Base-by-base conservation (phyloP, 1,140 invertebrate genomes). In the Drosophila novamexicana region DNA sequence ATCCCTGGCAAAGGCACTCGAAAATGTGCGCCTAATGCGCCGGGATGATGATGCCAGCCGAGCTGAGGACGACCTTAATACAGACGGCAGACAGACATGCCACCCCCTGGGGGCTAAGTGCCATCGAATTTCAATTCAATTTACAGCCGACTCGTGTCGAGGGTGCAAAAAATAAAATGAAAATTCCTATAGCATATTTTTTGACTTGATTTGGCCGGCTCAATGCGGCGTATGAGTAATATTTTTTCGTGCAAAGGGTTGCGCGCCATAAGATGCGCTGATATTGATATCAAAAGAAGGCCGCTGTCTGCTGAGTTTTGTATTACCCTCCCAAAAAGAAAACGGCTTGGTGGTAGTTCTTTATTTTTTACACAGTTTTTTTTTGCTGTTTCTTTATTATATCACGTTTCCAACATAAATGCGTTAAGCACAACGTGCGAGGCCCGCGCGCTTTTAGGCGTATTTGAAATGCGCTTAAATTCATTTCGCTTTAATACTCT, bases 81-180 rank as follows among this genome's bases (percentile, higher is more conserved):
- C 82, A 86, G 82, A 86, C 72, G 44, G 49, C 77, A 54, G 42
- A 22, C 71, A 77, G 47, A 69, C 70, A 70, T 69, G 39, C 22
- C 22, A 29, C 22, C 22, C 49, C 53, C 57, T 34, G 32, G 14
- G 53, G 68, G 73, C 74, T 84, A 89, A 89, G 84, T 89, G 84
- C 84, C 84, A 89, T 89, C 80, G 84, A 89, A 89, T 89, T 89
- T 89, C 84, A 89, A 89, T 89, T 89, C 84, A 89, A 89, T 89
- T 89, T 89, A 82, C 74, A 81, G 77, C 83, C 80, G 52, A 67
- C 65, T 81, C 74, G 75, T 71, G 71, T 70, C 64, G 71, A 80
- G 83, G 77, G 83, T 86, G 83, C 84, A 68, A 83, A 89, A 71
- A 61, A 81, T 12, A n/a, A 49, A 29, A 49, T 49, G 22, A 29